Conservation (phyloP, 2,113 vertebrate species). For the Channa argus region DNA sequence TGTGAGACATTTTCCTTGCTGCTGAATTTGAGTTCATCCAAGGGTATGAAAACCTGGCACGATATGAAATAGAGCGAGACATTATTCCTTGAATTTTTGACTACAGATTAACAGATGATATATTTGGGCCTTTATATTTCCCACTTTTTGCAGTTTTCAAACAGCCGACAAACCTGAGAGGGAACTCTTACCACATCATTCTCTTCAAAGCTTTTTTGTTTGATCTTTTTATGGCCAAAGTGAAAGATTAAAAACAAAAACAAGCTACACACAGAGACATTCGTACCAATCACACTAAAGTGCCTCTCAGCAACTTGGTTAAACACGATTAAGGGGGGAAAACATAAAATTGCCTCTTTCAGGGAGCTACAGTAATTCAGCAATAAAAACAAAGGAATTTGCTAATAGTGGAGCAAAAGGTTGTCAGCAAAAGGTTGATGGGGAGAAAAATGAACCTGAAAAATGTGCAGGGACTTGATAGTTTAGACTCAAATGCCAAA, state of each 20-base stretch:
- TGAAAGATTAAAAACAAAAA: constrained; percentile 18
- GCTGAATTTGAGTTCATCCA: constrained; percentile 40
- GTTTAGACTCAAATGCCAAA: constrained; percentile 64
- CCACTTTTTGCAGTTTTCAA: constrained; percentile 17
- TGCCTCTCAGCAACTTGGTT: constrained; percentile 28
- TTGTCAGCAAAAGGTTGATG: constrained; percentile 32
- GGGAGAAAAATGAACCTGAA: constrained; percentile 37
- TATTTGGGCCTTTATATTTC: constrained; percentile 27
- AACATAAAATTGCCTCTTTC: constrained; percentile 50
- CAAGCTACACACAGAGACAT: constrained; percentile 9
- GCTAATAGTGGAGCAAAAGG: constrained; percentile 48
- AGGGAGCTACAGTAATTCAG: constrained; percentile 48
- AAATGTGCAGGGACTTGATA: constrained; percentile 59
- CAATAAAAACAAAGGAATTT: constrained; percentile 72
- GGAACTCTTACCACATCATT: constrained; percentile 27
- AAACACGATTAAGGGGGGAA: constrained; percentile 56
- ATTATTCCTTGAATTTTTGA: constrained; percentile 27
- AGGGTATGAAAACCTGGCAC: constrained; percentile 52
- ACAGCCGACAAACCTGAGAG: constrained; percentile 5
- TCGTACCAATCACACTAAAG: constrained; percentile 2
- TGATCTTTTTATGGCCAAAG: constrained; percentile 27
- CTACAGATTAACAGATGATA: constrained; percentile 22
- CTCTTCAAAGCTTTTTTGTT: constrained; percentile 16
- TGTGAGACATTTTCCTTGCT: constrained; percentile 39
- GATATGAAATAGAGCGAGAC: constrained; percentile 31